Percentiles rank a stretch among this genome's conserved stretches.
Conservation (phyloP, 2,113 vertebrate species). For the Naja naja region DNA sequence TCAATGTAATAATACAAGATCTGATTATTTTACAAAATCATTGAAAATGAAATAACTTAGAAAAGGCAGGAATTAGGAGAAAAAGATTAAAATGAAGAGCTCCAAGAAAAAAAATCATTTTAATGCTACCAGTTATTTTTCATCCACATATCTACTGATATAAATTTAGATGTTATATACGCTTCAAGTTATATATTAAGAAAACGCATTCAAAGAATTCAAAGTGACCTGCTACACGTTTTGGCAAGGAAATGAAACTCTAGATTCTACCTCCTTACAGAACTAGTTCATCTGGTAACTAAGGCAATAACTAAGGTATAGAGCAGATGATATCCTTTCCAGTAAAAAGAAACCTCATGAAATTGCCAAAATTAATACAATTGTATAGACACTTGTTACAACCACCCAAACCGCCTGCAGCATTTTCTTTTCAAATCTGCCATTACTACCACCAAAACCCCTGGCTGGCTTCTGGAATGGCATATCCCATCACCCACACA, state of each 20-base stretch:
- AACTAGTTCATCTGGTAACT: background rate
- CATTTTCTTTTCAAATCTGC: background rate
- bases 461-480: background rate
- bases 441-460: background rate
- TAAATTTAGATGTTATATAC: background rate
- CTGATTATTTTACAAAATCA: background rate
- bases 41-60: background rate
- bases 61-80: background rate
- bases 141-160: background rate
- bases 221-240: background rate
- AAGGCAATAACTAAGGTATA: background rate
- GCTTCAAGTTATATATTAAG: background rate
- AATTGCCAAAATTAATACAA: background rate
- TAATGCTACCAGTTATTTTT: background rate
- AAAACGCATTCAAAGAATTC: background rate
- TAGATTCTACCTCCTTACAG: background rate
- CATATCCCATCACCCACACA: background rate
- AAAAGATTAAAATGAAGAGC: background rate
- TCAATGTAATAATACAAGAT: background rate
- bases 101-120: background rate
- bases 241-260: background rate
- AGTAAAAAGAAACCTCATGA: background rate
- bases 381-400: background rate
- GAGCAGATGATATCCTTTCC: background rate
- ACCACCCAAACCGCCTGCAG: background rate